Conservation (phyloP, 2,888 invertebrate species). For the Camptogramma bilineatum region DNA sequence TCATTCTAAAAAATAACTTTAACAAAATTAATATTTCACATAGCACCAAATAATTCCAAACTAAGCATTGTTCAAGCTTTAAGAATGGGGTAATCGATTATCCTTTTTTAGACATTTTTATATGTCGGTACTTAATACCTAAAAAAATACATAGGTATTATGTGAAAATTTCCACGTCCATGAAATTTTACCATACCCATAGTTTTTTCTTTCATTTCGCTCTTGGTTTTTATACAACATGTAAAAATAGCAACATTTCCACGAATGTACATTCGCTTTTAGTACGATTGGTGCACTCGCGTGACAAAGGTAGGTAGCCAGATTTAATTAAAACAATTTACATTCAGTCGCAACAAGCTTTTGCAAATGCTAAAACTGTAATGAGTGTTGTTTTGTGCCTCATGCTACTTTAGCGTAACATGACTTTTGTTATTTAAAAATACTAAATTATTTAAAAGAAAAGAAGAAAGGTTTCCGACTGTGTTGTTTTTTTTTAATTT, state of each 20-base stretch:
- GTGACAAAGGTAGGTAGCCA: conserved; percentile 41
- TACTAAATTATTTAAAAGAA: not conserved
- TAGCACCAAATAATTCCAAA: no score
- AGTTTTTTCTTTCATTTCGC: not conserved
- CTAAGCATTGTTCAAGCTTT: no score
- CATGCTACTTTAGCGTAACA: conserved; percentile 7
- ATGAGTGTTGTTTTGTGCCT: conserved; percentile 18
- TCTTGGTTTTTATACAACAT: conserved; percentile 52
- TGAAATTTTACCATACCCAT: not conserved
- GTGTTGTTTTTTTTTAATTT: no score
- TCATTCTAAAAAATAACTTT: no score
- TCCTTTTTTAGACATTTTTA: no score
- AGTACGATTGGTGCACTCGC: conserved; percentile 32
- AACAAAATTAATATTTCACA: no score
- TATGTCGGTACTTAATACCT: no score
- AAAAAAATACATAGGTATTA: no score
- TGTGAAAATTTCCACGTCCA: not conserved
- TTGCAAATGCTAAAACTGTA: conserved; percentile 13
- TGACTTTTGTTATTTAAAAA: not conserved
- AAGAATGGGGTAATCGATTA: no score
- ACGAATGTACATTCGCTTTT: conserved; percentile 41
- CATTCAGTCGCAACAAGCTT: conserved; percentile 17
- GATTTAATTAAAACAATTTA: conserved; percentile 27
- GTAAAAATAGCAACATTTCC: conserved; percentile 52
- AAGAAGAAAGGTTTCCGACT: not conserved